Evolutionary conservation across 2,888 invertebrate genomes (phyloP).

Genomic region (Synergus umbraculus): DNA sequence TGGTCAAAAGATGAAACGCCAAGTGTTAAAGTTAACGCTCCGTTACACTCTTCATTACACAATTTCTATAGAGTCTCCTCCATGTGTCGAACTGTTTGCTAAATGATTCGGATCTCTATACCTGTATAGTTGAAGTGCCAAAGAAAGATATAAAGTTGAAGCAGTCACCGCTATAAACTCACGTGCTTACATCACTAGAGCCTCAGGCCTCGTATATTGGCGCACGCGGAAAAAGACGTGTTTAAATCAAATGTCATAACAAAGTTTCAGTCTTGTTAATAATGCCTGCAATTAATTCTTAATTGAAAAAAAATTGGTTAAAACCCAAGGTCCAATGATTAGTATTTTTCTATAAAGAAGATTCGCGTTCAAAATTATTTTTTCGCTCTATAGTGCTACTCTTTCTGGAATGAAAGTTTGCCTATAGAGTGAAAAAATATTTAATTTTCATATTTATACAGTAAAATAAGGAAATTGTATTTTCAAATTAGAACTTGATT

Average conservation of each 20-base stretch:
- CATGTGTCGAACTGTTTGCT: conserved; percentile 16
- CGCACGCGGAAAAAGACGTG: conserved; percentile 19
- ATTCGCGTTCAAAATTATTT: background rate
- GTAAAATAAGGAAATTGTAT: too few species aligned
- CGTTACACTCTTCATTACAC: conserved; percentile 15
- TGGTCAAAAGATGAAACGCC: conserved; percentile 14
- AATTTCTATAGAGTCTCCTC: conserved; percentile 23
- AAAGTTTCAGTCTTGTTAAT: conserved; percentile 22
- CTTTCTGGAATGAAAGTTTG: too few species aligned
- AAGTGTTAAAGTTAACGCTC: conserved; percentile 38
- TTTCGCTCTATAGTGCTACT: too few species aligned
- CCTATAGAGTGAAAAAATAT: too few species aligned
- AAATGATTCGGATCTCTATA: conserved; percentile 19
- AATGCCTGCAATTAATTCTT: conserved; percentile 24
- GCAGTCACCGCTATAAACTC: conserved; percentile 73
- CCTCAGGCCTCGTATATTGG: conserved; percentile 42
- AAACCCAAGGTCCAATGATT: background rate
- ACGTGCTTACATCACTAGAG: conserved; percentile 71
- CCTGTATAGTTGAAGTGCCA: conserved; percentile 28
- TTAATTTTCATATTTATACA: too few species aligned
- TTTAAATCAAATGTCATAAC: conserved; percentile 36
- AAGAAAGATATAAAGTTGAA: conserved; percentile 42
- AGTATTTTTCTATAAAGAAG: background rate
- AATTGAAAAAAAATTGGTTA: conserved; percentile 1
- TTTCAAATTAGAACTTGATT: too few species aligned